A percentile compares a stretch with the other conserved stretches of the same genome.
phyloP scores from a whole-genome alignment of 2,888 invertebrate genomes.

The Hypolimnas misippus region DNA sequence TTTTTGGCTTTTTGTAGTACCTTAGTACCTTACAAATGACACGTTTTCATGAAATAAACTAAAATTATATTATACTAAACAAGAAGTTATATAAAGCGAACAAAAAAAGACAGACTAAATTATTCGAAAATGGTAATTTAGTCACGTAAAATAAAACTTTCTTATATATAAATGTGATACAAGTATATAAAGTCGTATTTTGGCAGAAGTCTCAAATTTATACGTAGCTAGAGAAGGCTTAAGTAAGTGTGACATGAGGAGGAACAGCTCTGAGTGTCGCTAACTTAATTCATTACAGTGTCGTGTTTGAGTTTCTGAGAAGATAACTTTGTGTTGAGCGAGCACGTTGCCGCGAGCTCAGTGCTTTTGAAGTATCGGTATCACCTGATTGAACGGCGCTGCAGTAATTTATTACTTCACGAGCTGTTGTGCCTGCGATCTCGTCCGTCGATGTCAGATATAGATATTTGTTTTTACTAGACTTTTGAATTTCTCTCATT shows the following conservation, averaged over 20 bases:
- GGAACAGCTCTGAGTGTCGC: slow-evolving; percentile 65
- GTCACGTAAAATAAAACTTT: background rate
- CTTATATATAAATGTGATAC: background rate
- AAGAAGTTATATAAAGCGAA: no score
- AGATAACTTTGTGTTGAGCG: slow-evolving; percentile 47
- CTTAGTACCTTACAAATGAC: no score
- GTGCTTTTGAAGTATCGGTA: slow-evolving; percentile 3
- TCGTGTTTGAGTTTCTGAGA: slow-evolving; percentile 75
- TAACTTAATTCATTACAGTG: slow-evolving; percentile 81
- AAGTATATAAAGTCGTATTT: slow-evolving; percentile 4
- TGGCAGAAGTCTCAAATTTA: slow-evolving; percentile 16
- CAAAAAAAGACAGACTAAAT: no score
- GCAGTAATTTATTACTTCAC: slow-evolving; percentile 12
- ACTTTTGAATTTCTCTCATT: background rate
- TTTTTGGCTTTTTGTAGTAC: no score
- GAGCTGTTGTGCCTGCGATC: background rate
- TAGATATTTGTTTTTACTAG: background rate
- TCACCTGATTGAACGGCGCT: slow-evolving; percentile 5
- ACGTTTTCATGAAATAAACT: no score
- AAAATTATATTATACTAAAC: no score
- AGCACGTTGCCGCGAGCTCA: slow-evolving; percentile 10
- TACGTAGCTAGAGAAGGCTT: slow-evolving; percentile 39
- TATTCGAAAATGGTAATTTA: background rate
- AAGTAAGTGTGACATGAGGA: slow-evolving; percentile 65
- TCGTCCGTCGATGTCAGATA: background rate